Percentiles rank a stretch among this genome's conserved stretches.
phyloP scores from a whole-genome alignment of 1,140 invertebrate genomes.

The Ips typographus region DNA sequence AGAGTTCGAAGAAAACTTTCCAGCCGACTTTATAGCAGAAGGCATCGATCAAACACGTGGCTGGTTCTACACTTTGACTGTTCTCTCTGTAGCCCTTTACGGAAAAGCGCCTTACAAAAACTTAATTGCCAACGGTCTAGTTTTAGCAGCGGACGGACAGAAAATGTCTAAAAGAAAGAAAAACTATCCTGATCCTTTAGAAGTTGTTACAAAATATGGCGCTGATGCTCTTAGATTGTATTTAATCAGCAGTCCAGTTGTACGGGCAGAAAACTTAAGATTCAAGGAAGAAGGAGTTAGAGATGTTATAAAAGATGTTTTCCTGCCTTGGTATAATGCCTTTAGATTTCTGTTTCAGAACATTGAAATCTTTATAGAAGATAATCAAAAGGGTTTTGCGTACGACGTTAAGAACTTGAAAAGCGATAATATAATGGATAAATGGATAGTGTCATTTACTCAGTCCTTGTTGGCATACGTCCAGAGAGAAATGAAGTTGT shows the following conservation, averaged over 20 bases:
- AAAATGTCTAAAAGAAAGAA: slow-evolving; percentile 99
- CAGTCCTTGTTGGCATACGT: slow-evolving; percentile 90
- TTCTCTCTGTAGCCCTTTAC: slow-evolving; percentile 95
- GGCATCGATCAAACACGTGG: slow-evolving; percentile 96
- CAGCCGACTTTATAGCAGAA: slow-evolving; percentile 99
- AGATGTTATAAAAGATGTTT: slow-evolving; percentile 96
- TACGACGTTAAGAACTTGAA: slow-evolving; percentile 65
- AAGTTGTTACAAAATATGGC: slow-evolving; percentile 91
- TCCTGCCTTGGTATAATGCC: slow-evolving; percentile 99
- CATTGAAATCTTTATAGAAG: slow-evolving; percentile 76
- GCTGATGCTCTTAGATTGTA: slow-evolving; percentile 96
- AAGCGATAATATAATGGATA: slow-evolving; percentile 87
- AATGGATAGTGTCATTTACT: slow-evolving; percentile 96
- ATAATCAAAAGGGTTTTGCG: slow-evolving; percentile 63
- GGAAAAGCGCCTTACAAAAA: slow-evolving; percentile 98
- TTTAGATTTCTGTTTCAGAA: slow-evolving; percentile 96
- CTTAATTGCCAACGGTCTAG: slow-evolving; percentile 92
- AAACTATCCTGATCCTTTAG: slow-evolving; percentile 96
- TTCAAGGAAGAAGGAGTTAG: slow-evolving; percentile 96
- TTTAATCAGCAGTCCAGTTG: slow-evolving; percentile 97
- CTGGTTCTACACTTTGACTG: slow-evolving; percentile 98
- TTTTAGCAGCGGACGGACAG: slow-evolving; percentile 94
- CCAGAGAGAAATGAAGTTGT: slow-evolving; percentile 90
- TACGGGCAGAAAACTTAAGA: slow-evolving; percentile 91
- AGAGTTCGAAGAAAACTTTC: slow-evolving; percentile 92